A percentile compares a stretch with the other conserved stretches of the same genome.
Evolutionary conservation across 2,113 vertebrate species (phyloP).

Genomic region (Halcyon senegalensis): DNA sequence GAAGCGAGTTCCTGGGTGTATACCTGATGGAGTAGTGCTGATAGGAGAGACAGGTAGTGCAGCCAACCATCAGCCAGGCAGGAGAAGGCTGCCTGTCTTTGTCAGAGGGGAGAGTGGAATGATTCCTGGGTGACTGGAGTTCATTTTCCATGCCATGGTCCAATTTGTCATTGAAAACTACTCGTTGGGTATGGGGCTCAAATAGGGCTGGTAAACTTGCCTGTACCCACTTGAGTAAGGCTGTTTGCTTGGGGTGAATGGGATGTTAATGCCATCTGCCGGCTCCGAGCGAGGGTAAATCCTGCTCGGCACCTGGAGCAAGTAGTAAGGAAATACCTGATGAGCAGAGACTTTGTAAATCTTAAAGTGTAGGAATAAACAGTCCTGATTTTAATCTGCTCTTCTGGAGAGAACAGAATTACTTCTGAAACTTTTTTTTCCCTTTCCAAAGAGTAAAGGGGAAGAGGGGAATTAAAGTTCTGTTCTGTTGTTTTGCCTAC

Average conservation of each 20-base stretch:
- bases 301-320: slow-evolving; percentile 22
- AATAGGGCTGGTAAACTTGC: background rate
- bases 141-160: background rate
- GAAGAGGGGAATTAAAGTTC: background rate
- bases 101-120: background rate
- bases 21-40: background rate
- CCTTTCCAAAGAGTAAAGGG: background rate
- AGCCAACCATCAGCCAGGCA: background rate
- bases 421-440: background rate
- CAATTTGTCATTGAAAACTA: background rate
- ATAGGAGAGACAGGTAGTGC: background rate
- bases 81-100: background rate
- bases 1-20: background rate
- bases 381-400: background rate
- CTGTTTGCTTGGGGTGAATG: background rate
- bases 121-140: background rate
- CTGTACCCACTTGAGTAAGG: background rate
- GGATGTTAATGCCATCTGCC: background rate
- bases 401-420: background rate
- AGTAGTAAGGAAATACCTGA: background rate
- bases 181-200: background rate
- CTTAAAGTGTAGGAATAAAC: background rate
- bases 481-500: background rate
- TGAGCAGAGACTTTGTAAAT: background rate
- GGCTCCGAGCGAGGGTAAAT: background rate